Conservation (phyloP, 1,140 invertebrate genomes). For the Cyphomyrmex costatus region DNA sequence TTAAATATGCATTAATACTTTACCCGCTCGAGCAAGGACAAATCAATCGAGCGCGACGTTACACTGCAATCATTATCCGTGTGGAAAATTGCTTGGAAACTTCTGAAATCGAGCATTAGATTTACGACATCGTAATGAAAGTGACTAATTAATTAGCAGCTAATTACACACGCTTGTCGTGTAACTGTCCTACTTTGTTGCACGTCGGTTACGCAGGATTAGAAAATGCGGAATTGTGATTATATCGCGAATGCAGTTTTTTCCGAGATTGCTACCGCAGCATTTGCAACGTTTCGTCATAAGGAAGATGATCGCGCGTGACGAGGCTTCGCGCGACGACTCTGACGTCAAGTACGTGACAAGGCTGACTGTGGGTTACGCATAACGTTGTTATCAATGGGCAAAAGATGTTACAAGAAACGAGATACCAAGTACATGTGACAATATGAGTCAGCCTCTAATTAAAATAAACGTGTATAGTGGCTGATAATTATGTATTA, state of each 20-base stretch:
- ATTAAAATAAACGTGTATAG: not conserved
- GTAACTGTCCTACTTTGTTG: not conserved
- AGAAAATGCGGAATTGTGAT: not conserved
- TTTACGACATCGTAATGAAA: conserved; percentile 3
- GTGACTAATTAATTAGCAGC: conserved; percentile 6
- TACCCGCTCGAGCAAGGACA: not conserved
- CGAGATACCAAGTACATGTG: conserved; percentile 39
- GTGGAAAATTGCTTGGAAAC: not conserved
- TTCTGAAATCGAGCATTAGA: not conserved
- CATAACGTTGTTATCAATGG: conserved; percentile 41
- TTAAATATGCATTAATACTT: conserved; percentile 29
- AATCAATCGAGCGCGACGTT: conserved; percentile 37
- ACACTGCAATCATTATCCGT: not conserved
- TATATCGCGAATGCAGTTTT: not conserved
- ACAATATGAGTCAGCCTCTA: conserved; percentile 44
- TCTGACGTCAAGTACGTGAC: conserved; percentile 53
- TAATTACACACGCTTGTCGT: conserved; percentile 22
- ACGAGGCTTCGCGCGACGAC: conserved; percentile 45
- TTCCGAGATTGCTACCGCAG: conserved; percentile 16
- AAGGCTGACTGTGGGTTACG: not conserved
- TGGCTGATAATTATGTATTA: not conserved
- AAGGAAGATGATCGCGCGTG: conserved; percentile 50
- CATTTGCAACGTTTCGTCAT: conserved; percentile 29
- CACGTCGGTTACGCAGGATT: not conserved
- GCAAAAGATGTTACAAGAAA: conserved; percentile 54